These are phyloP conservation scores for Agonum fuliginosum DNA, from an alignment of 2,888 invertebrate species.

Conservation along the genomic window DNA sequence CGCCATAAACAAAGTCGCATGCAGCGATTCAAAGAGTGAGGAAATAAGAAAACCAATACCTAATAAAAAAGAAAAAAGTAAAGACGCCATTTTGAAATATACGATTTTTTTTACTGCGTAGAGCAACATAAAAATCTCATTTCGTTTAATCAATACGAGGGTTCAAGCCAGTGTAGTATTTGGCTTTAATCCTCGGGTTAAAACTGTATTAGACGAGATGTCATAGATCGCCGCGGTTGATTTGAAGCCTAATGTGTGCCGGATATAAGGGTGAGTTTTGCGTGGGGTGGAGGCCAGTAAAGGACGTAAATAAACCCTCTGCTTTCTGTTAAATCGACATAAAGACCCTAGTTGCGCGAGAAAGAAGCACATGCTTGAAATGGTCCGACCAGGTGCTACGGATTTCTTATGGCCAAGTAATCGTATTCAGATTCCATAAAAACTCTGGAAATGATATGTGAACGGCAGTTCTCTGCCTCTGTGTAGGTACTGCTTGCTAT, in stretches of 20 bases:
- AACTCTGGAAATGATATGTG: slow-evolving; percentile 49
- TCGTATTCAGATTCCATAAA: slow-evolving; percentile 59
- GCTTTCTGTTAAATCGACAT: slow-evolving; percentile 64
- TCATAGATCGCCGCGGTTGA: slow-evolving; percentile 31
- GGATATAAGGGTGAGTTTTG: slow-evolving; percentile 31
- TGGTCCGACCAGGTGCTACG: slow-evolving; percentile 66
- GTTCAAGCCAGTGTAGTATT: slow-evolving; percentile 39
- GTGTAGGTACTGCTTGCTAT: neutral
- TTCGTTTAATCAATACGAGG: slow-evolving; percentile 68
- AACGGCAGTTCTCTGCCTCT: slow-evolving; percentile 3
- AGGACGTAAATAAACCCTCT: slow-evolving; percentile 67
- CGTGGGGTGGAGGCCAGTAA: slow-evolving; percentile 57
- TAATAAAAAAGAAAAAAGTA: slow-evolving; percentile 68
- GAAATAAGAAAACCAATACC: slow-evolving; percentile 46
- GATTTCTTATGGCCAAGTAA: slow-evolving; percentile 57
- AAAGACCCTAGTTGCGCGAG: slow-evolving; percentile 65
- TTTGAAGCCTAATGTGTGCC: neutral
- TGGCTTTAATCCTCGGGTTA: slow-evolving; percentile 51
- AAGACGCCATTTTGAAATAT: slow-evolving; percentile 69
- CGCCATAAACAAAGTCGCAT: slow-evolving; percentile 1
- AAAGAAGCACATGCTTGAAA: slow-evolving; percentile 65
- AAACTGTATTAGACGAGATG: slow-evolving; percentile 56
- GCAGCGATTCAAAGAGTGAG: slow-evolving; percentile 21
- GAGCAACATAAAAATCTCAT: slow-evolving; percentile 70
- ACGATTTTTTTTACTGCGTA: slow-evolving; percentile 68